A percentile compares a stretch with the other conserved stretches of the same genome.
Evolutionary conservation across 2,888 invertebrate species (phyloP).

Genomic region (Pyralis farinalis): DNA sequence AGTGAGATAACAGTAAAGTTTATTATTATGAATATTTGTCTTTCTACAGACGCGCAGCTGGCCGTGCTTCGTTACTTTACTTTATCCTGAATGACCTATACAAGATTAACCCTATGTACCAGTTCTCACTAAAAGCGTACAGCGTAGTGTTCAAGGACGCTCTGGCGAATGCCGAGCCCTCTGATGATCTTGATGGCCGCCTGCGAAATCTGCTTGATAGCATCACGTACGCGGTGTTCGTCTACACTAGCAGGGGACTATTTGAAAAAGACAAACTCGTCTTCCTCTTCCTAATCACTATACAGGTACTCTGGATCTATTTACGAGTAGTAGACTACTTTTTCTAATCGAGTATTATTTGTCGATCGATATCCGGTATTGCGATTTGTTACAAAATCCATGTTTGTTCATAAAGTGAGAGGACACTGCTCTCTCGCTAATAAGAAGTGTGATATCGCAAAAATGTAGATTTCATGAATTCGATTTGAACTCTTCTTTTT

Average conservation of each 20-base stretch:
- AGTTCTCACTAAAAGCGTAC: slow-evolving; percentile 97
- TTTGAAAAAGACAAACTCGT: slow-evolving; percentile 96
- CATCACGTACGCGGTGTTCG: slow-evolving; percentile 92
- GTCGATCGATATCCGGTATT: too few species aligned
- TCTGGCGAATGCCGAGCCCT: slow-evolving; percentile 83
- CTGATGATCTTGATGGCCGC: slow-evolving; percentile 86
- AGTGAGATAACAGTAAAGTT: too few species aligned
- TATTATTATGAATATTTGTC: too few species aligned
- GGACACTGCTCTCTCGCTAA: too few species aligned
- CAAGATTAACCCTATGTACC: slow-evolving; percentile 97
- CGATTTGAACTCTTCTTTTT: too few species aligned
- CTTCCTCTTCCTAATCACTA: slow-evolving; percentile 92
- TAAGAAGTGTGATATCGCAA: too few species aligned
- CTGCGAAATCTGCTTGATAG: slow-evolving; percentile 91
- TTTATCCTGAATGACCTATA: slow-evolving; percentile 95
- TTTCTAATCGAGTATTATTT: too few species aligned
- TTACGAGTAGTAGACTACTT: too few species aligned
- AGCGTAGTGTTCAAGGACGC: slow-evolving; percentile 95
- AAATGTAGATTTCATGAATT: too few species aligned
- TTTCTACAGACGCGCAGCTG: slow-evolving; percentile 86
- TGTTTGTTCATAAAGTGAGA: too few species aligned
- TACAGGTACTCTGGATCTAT: too few species aligned
- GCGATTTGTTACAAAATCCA: too few species aligned
- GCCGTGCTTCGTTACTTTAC: slow-evolving; percentile 93
- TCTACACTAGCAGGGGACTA: slow-evolving; percentile 93